Percentiles rank a stretch among this genome's conserved stretches.
Evolutionary conservation across 2,888 invertebrate genomes (phyloP).

Genomic region (Coecobrya sp.): DNA sequence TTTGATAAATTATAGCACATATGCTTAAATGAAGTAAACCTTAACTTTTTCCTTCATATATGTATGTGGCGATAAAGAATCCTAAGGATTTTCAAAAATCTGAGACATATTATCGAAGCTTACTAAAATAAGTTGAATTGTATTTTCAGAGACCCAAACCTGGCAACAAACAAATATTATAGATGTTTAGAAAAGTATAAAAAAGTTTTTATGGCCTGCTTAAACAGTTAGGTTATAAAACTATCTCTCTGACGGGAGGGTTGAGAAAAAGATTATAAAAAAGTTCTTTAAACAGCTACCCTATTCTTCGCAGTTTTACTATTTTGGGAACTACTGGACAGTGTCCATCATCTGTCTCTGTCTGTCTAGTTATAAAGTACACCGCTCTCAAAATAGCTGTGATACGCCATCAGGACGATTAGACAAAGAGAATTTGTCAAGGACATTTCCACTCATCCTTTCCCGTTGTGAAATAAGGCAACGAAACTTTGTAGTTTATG

Average conservation of each 20-base stretch:
- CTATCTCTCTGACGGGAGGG: conserved; percentile 13
- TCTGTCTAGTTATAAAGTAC: conserved; percentile 9
- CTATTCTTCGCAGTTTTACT: conserved; percentile 42
- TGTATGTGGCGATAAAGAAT: no score
- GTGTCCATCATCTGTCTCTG: background rate
- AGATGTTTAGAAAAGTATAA: conserved; percentile 6
- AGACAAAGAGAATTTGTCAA: conserved; percentile 63
- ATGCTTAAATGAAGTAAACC: background rate
- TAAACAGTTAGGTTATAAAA: conserved; percentile 68
- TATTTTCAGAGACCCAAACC: background rate
- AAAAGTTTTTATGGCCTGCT: conserved; percentile 60
- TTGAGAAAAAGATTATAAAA: conserved; percentile 63
- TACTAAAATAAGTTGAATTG: background rate
- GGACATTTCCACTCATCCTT: conserved; percentile 46
- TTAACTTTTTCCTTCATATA: no score
- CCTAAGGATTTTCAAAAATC: no score
- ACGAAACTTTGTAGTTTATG: conserved; percentile 57
- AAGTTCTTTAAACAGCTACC: background rate
- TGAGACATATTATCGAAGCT: no score
- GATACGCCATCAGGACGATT: conserved; percentile 2
- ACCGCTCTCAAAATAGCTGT: no score
- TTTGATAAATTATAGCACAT: background rate
- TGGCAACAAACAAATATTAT: conserved; percentile 10
- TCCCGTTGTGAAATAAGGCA: background rate
- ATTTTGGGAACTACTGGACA: conserved; percentile 27